These are phyloP conservation scores for Patella caerulea DNA, from an alignment of 2,888 invertebrate species.

Conservation along the genomic window DNA sequence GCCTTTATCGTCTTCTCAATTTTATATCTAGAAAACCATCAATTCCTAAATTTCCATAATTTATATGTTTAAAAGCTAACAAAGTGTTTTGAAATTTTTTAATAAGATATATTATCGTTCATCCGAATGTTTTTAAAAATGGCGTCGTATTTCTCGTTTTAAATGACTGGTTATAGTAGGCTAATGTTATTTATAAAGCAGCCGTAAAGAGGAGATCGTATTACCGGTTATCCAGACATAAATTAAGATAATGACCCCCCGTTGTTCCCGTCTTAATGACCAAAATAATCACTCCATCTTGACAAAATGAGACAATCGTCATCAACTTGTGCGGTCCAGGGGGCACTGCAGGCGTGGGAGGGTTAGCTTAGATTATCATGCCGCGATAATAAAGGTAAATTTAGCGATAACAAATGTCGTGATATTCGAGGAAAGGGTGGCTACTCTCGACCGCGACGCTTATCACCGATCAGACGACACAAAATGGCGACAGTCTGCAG, in stretches of 20 bases:
- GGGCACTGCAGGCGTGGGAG: slow-evolving; percentile 6
- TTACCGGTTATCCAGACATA: neutral
- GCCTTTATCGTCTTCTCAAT: no score
- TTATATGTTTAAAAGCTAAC: no score
- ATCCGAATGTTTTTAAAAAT: no score
- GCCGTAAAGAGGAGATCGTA: no score
- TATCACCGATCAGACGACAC: neutral
- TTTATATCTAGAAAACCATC: no score
- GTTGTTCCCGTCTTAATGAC: neutral
- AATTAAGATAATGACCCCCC: slow-evolving; percentile 10
- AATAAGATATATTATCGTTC: no score
- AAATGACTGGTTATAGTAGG: no score
- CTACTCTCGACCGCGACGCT: neutral
- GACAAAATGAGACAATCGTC: neutral
- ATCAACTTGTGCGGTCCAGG: slow-evolving; percentile 9
- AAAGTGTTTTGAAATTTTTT: no score
- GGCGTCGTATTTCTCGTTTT: no score
- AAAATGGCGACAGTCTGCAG: neutral
- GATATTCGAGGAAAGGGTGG: slow-evolving; percentile 12
- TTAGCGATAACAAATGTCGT: slow-evolving; percentile 2
- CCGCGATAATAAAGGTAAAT: neutral
- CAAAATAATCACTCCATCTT: slow-evolving; percentile 2
- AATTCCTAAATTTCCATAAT: no score
- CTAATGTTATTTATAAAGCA: no score
- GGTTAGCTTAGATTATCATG: neutral